Evolutionary conservation across 1,140 invertebrate species (phyloP), one percentile per base, ranked within the genome.

Genomic region (Calephelis nemesis): DNA sequence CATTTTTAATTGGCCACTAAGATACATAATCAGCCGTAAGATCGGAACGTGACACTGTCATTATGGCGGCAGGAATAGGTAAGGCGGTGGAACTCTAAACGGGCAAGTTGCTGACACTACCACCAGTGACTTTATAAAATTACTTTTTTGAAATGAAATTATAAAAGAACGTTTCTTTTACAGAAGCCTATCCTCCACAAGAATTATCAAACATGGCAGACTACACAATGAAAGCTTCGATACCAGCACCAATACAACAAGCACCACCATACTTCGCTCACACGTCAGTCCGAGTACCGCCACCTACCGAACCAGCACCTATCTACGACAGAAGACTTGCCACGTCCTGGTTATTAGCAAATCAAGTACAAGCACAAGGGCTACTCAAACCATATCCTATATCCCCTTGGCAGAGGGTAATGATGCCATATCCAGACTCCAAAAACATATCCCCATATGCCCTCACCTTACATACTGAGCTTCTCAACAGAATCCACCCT

Each of bases 331-430:
- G 88, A 65, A 92, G 94, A 64, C 83, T 95, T 2, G 94, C 94
- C 15, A 93, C 94, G 50, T 92, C 92, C 9, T 92, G 92, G 92
- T 87, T 95, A 0, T 73, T 93, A 47, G 89, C 92, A 10, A 93
- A 93, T 48, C 89, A 92, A 74, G 87, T 88, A 40, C 91, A 85
- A 83, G 85, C 83, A 0, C 88, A 90, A 73, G 86, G 81, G 0
- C 79, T 89, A 0, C 76, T 90, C 2, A 92, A 88, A 73, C 88
- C 91, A 8, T 91, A 85, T 75, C 92, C 84, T 2, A 91, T 88
- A 47, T 85, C 87, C 3, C 88, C 90, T 0, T 94, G 93, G 93
- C 92, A 93, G 47, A 88, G 92, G 70, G 88, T 93, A 30, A 92
- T 93, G 83, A 84, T 93, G 73, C 92, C 92, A 0, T 93, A 92